Evolutionary conservation across 2,113 vertebrate species (phyloP), one percentile per base, ranked within the genome.

Genomic region (Lophura nycthemera): DNA sequence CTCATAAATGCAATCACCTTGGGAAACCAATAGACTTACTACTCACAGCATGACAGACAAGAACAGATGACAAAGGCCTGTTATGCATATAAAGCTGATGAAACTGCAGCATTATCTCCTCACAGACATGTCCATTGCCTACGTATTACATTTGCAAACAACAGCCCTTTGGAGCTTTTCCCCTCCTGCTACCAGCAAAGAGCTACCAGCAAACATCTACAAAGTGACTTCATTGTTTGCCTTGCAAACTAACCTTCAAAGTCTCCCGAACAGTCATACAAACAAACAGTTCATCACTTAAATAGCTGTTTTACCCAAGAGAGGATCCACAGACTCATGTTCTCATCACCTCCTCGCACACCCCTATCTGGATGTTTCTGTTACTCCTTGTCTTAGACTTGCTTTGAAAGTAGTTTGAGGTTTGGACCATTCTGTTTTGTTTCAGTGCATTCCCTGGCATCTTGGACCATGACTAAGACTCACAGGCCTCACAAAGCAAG

Each of bases 231-330:
- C 61, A 4, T 15, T 81, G 72, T 90, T 88, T 93, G 91, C 45
- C 80, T 65, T 66, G n/a, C 76, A 57, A 83, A 57, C 34, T 50
- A 65, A 60, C 73, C 87, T 92, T 88, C 91, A 86, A 89, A 90
- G 91, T 25, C 61, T 42, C 29, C 83, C 3, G 1, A 74, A 40
- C 11, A 5, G 1, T 18, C 73, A 15, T 1, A 61, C 94, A 92
- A 95, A 93, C 71, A 91, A 95, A 83, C 91, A 93, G 80, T 43
- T 74, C 86, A 78, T 94, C 93, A 78, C 91, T 50, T 38, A 8
- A 84, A 67, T 17, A 64, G 47, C 70, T 81, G 50, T n/a, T 93
- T 89, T 75, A n/a, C 89, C 87, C 71, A 34, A 74, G 69, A 88
- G 45, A 45, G 38, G 60, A 64, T 45, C 65, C 83, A 22, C 0